A percentile compares a stretch with the other conserved stretches of the same genome.
Conservation (phyloP, 2,888 invertebrate genomes). For the Azorinus chamasolen region DNA sequence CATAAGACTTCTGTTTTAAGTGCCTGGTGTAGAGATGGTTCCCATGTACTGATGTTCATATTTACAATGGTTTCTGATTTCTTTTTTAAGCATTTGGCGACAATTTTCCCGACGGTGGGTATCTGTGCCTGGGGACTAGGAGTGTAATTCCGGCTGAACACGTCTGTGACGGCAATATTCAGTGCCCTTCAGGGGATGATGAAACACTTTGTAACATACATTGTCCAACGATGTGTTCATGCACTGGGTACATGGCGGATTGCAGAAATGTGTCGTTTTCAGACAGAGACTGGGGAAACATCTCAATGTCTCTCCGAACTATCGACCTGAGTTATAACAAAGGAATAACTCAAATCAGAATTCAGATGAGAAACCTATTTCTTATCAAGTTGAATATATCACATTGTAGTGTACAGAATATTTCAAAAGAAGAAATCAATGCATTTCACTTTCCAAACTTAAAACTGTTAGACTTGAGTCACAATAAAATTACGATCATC, state of each 20-base stretch:
- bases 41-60: no score
- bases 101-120: conserved; percentile 6
- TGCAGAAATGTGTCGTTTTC: conserved; percentile 6
- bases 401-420: neutral
- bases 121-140: conserved; percentile 7
- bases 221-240: conserved; percentile 20
- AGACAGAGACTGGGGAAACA: neutral
- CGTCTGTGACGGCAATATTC: conserved; percentile 23
- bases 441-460: neutral
- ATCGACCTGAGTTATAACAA: conserved; percentile 14
- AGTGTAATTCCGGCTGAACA: conserved; percentile 1
- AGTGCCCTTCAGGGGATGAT: conserved; percentile 32
- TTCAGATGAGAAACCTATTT: neutral
- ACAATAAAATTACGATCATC: conserved; percentile 9
- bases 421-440: neutral
- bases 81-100: neutral
- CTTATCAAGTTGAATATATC: conserved; percentile 16
- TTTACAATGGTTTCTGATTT: no score
- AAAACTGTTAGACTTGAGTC: conserved; percentile 3
- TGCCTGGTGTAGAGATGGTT: no score
- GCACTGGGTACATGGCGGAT: conserved; percentile 7
- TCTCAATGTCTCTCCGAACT: neutral
- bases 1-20: no score
- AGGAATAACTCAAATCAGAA: neutral
- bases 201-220: conserved; percentile 18